Evolutionary conservation across 1,140 invertebrate genomes (phyloP).

Genomic region (Scaptomyza montana): DNA sequence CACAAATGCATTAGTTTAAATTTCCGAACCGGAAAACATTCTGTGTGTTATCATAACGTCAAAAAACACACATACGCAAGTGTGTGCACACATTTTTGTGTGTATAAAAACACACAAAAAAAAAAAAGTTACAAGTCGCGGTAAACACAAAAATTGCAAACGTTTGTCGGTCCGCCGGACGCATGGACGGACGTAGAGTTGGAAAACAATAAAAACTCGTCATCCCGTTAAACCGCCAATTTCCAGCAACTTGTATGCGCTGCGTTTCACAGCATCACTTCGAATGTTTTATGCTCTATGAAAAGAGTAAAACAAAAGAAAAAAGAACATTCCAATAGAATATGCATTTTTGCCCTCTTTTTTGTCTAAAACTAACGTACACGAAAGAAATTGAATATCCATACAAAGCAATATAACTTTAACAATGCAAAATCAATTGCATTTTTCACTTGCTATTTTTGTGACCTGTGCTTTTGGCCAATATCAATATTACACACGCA

Average conservation of each 20-base stretch:
- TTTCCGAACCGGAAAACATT: no score
- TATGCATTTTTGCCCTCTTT: neutral
- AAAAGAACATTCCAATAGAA: neutral
- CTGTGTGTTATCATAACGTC: no score
- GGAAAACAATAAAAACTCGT: neutral
- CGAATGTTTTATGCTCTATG: neutral
- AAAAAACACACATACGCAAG: neutral
- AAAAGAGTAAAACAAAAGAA: no score
- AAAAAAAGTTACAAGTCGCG: neutral
- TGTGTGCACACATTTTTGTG: neutral
- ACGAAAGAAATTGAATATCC: neutral
- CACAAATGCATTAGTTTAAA: no score
- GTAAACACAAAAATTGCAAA: neutral
- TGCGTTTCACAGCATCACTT: conserved; percentile 3
- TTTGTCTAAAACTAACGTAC: neutral
- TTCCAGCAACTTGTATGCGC: neutral
- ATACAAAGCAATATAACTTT: neutral
- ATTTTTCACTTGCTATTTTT: neutral
- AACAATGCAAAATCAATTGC: neutral
- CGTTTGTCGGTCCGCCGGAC: neutral
- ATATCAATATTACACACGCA: no score
- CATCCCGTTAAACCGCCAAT: neutral
- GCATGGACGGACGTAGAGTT: neutral
- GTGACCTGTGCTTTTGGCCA: no score
- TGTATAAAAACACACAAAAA: no score